Evolutionary conservation across 2,113 vertebrate genomes (phyloP).

Genomic region (Trematomus loennbergii): DNA sequence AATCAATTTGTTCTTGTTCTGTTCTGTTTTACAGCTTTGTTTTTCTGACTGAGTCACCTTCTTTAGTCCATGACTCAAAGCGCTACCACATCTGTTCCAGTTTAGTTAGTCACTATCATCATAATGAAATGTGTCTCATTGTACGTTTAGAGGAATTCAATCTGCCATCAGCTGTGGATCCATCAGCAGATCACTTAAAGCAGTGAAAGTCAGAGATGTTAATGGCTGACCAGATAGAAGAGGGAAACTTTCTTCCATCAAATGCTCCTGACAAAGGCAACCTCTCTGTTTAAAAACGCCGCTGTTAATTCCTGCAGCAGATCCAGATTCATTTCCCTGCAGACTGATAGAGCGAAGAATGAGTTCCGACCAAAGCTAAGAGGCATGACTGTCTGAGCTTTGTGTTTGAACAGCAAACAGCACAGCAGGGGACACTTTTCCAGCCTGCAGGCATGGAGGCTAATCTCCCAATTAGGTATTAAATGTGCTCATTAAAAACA

Average conservation of each 20-base stretch:
- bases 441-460: constrained; percentile 64
- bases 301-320: constrained; percentile 53
- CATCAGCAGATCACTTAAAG: constrained; percentile 9
- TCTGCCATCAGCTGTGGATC: constrained; percentile 12
- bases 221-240: constrained; percentile 7
- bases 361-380: constrained; percentile 62
- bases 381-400: constrained; percentile 69
- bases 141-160: constrained; percentile 9
- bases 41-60: no score
- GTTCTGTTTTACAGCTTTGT: no score
- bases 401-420: constrained; percentile 69
- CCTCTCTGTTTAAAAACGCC: constrained; percentile 26
- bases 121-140: constrained; percentile 13
- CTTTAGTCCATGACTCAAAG: not conserved
- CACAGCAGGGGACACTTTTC: constrained; percentile 64
- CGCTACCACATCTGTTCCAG: not conserved
- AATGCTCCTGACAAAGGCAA: constrained; percentile 22
- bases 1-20: no score
- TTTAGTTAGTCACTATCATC: not conserved
- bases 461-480: constrained; percentile 77
- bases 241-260: constrained; percentile 24
- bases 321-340: constrained; percentile 55
- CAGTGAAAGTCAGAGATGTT: constrained; percentile 6
- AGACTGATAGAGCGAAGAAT: constrained; percentile 55
- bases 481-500: constrained; percentile 74